These are phyloP conservation scores for Lasioglossum albipes DNA, from an alignment of 1,140 invertebrate species.

Conservation along the genomic window DNA sequence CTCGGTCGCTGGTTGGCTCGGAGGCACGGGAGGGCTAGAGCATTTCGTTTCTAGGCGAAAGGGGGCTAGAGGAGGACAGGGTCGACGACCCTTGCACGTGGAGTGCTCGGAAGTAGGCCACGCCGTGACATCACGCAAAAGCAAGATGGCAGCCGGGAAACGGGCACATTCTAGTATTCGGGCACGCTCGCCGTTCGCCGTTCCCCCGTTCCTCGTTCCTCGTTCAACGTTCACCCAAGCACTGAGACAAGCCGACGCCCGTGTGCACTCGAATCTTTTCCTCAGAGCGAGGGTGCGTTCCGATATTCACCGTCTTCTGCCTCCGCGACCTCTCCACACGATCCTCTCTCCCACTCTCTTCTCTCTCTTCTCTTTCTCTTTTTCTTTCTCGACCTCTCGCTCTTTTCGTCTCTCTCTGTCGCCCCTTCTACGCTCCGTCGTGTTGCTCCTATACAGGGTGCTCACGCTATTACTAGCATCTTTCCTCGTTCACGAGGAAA, in stretches of 20 bases:
- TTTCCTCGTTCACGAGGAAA: no score
- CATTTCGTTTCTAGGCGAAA: constrained; percentile 58
- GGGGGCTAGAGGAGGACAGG: constrained; percentile 62
- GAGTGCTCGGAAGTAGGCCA: constrained; percentile 74
- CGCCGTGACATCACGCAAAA: constrained; percentile 73
- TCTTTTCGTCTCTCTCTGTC: not conserved
- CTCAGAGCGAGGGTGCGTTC: constrained; percentile 33
- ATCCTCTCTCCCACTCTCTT: not conserved
- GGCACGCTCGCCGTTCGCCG: constrained; percentile 23
- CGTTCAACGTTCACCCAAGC: not conserved
- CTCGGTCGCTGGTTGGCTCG: constrained; percentile 37
- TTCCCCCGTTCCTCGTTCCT: no score
- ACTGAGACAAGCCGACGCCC: constrained; percentile 39
- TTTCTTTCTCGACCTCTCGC: not conserved
- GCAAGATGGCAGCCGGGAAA: constrained; percentile 67
- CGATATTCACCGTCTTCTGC: constrained; percentile 21
- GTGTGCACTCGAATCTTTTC: constrained; percentile 38
- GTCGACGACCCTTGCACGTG: constrained; percentile 75
- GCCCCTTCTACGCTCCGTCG: not conserved
- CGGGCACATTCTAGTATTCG: constrained; percentile 54
- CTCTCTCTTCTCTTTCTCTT: not conserved
- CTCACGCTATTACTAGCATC: no score
- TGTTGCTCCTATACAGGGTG: no score
- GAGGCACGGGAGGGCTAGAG: constrained; percentile 25
- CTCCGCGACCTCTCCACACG: constrained; percentile 3